Evolutionary conservation across 35 echinoderm and acorn worm genomes (phyloP).

Genomic region (Anneissia japonica): DNA sequence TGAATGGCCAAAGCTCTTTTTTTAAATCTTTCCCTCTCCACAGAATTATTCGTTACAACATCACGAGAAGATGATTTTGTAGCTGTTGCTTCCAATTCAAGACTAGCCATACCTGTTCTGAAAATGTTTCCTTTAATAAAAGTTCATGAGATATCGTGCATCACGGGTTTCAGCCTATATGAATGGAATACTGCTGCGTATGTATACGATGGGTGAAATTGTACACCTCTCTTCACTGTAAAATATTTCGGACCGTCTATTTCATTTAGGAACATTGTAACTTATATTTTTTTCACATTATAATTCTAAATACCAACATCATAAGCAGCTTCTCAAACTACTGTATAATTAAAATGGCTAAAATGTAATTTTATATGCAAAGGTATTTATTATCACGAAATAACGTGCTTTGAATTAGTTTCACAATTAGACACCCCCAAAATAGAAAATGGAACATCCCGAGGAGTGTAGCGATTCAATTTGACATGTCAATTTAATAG

Average conservation of each 20-base stretch:
- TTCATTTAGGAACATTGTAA: neutral
- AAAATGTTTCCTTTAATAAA: no score
- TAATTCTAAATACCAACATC: no score
- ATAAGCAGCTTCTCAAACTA: no score
- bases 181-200: neutral
- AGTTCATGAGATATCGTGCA: neutral
- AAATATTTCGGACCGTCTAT: neutral
- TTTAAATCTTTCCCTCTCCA: neutral
- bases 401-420: no score
- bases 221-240: neutral
- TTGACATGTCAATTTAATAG: no score
- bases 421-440: no score
- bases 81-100: neutral
- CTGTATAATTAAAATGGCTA: no score
- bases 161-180: neutral
- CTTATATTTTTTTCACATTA: no score
- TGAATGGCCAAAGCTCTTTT: neutral
- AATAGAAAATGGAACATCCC: no score
- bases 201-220: neutral
- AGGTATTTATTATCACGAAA: no score
- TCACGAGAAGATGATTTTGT: neutral
- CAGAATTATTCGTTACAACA: neutral
- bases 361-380: no score
- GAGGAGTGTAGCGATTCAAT: no score
- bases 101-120: neutral